Percentiles rank a stretch among this genome's conserved stretches.
Evolutionary conservation across 2,113 vertebrate genomes (phyloP).

Genomic region (Dipodomys merriami): DNA sequence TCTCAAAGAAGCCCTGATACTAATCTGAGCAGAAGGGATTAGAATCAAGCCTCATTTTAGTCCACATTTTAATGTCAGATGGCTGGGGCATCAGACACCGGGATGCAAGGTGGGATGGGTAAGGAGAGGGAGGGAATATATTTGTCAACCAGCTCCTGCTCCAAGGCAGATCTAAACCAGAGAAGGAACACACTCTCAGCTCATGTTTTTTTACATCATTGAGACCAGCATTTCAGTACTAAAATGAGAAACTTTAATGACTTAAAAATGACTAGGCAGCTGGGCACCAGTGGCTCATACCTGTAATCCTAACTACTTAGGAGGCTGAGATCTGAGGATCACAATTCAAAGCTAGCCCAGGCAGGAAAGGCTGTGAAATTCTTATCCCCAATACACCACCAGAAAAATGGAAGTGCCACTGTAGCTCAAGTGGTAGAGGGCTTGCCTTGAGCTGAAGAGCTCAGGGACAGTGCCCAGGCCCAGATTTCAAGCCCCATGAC

Average conservation of each 20-base stretch:
- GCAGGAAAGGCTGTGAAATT: too few relatives aligned
- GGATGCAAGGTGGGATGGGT: background rate
- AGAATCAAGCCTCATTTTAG: background rate
- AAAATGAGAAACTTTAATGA: background rate
- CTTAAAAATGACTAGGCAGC: background rate
- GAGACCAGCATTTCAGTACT: background rate
- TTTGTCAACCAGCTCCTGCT: fast-evolving
- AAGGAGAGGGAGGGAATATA: background rate
- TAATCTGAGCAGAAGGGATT: background rate
- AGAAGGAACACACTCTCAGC: too few relatives aligned
- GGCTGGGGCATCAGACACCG: background rate
- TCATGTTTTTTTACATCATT: background rate
- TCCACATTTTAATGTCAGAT: background rate
- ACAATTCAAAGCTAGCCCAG: too few relatives aligned
- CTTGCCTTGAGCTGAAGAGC: too few relatives aligned
- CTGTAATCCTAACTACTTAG: too few relatives aligned
- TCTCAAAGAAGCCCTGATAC: background rate
- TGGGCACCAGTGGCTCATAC: too few relatives aligned
- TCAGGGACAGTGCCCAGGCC: too few relatives aligned
- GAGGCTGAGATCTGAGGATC: too few relatives aligned
- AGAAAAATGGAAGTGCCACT: too few relatives aligned
- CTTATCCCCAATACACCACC: too few relatives aligned
- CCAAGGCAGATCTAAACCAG: background rate
- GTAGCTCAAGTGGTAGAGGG: too few relatives aligned
- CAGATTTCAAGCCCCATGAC: too few relatives aligned